These are phyloP conservation scores for Orientallactaga sibirica DNA, from an alignment of 2,797 vertebrate genomes.

Conservation along the genomic window DNA sequence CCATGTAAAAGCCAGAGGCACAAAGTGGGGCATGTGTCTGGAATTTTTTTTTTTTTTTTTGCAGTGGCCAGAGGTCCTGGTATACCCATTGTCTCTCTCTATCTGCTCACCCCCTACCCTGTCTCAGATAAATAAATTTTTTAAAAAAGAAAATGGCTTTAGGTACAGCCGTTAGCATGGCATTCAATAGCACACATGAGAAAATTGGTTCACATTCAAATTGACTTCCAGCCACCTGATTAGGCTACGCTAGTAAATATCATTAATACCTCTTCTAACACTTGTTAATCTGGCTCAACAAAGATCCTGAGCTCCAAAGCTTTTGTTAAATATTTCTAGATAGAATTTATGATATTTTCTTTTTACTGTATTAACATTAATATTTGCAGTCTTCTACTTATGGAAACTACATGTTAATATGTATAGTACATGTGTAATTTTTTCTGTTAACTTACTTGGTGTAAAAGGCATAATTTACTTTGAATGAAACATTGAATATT, in stretches of 20 bases:
- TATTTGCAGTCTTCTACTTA: background rate
- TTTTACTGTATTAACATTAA: background rate
- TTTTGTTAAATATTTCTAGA: background rate
- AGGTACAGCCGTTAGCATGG: background rate
- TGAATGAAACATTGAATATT: constrained; percentile 29
- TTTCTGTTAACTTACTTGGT: constrained; percentile 30
- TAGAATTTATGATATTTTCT: background rate
- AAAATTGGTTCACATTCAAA: background rate
- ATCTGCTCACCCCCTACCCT: too few species aligned
- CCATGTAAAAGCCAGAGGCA: too few species aligned
- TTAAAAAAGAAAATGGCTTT: background rate
- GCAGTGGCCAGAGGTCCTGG: too few species aligned
- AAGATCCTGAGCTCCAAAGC: background rate
- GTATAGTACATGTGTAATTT: background rate
- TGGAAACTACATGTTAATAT: background rate
- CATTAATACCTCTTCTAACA: background rate
- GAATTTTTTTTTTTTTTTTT: too few species aligned
- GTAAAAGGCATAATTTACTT: constrained; percentile 19
- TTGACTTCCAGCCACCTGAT: background rate
- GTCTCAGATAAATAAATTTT: too few species aligned
- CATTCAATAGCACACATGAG: background rate
- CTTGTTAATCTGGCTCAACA: constrained; percentile 10
- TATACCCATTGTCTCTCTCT: too few species aligned
- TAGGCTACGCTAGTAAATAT: background rate
- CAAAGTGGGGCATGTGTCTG: too few species aligned